These are phyloP conservation scores for Taphrorychus bicolor DNA, from an alignment of 2,888 invertebrate genomes.

Conservation along the genomic window DNA sequence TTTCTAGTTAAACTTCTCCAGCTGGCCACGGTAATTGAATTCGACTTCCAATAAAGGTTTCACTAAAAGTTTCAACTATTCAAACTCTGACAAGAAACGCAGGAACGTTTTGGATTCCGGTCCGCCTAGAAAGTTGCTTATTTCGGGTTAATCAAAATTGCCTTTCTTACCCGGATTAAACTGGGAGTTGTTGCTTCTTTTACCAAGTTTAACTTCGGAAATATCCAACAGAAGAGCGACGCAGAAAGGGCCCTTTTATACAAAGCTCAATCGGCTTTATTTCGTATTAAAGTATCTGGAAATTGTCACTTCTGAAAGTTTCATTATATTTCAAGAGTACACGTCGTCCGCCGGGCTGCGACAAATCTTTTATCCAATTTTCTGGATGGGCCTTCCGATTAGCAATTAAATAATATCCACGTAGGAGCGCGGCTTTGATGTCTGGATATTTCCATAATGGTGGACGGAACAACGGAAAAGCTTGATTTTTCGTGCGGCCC, in stretches of 20 bases:
- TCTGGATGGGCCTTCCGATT: constrained; percentile 43
- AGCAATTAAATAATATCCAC: constrained; percentile 49
- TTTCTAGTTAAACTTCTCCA: constrained; percentile 7
- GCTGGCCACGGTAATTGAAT: constrained; percentile 12
- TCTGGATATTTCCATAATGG: constrained; percentile 49
- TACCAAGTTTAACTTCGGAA: background rate
- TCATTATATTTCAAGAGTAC: constrained; percentile 30
- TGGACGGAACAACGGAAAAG: constrained; percentile 42
- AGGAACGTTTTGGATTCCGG: constrained; percentile 15
- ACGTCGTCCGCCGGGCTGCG: constrained; percentile 1
- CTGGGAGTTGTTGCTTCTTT: constrained; percentile 1
- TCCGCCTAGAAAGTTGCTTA: constrained; percentile 14
- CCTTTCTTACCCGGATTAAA: constrained; percentile 9
- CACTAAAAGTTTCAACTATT: constrained; percentile 13
- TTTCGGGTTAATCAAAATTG: constrained; percentile 19
- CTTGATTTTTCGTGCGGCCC: constrained; percentile 21
- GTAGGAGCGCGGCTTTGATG: constrained; percentile 46
- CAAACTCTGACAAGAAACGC: constrained; percentile 13
- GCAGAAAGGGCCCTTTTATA: too few species aligned
- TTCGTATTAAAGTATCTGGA: constrained; percentile 1
- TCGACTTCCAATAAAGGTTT: constrained; percentile 17
- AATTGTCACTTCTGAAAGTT: constrained; percentile 23
- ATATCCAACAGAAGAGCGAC: too few species aligned
- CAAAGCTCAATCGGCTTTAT: constrained; percentile 1
- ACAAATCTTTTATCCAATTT: constrained; percentile 48